phyloP scores from a whole-genome alignment of 2,888 invertebrate genomes.

The Hyles lineata region DNA sequence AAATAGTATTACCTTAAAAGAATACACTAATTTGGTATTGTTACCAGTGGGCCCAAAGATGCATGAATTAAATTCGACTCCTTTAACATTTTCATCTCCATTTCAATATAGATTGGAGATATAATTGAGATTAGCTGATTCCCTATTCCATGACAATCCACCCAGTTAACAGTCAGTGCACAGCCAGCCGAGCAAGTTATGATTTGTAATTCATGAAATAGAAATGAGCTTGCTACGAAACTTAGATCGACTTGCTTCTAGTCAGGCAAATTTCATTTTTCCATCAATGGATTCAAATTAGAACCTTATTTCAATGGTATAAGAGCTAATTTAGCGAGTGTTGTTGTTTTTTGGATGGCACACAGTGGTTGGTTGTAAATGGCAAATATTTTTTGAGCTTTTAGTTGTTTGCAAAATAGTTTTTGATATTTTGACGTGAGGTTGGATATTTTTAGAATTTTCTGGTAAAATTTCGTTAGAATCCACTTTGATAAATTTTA shows the following conservation, averaged over 20 bases:
- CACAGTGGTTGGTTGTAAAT: neutral
- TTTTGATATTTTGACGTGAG: neutral
- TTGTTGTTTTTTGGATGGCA: neutral
- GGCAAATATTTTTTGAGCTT: constrained; percentile 15
- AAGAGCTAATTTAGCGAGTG: neutral
- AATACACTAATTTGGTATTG: too few species aligned
- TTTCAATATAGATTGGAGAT: neutral
- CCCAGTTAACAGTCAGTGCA: constrained; percentile 18
- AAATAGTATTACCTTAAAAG: too few species aligned
- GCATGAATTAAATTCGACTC: too few species aligned
- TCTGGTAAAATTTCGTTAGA: neutral
- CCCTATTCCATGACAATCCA: constrained; percentile 7
- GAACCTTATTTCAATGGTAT: neutral
- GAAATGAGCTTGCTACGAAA: constrained; percentile 57
- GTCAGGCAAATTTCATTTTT: neutral
- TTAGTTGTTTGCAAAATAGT: constrained; percentile 14
- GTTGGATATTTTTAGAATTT: neutral
- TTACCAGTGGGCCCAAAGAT: too few species aligned
- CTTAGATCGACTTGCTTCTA: constrained; percentile 60
- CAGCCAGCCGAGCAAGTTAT: constrained; percentile 36
- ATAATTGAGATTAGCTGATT: neutral
- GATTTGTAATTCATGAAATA: constrained; percentile 62
- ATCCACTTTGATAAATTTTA: neutral
- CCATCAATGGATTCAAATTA: neutral
- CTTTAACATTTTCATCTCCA: neutral